Evolutionary conservation across 1,140 invertebrate genomes (phyloP).

Genomic region (Bemisia tabaci): DNA sequence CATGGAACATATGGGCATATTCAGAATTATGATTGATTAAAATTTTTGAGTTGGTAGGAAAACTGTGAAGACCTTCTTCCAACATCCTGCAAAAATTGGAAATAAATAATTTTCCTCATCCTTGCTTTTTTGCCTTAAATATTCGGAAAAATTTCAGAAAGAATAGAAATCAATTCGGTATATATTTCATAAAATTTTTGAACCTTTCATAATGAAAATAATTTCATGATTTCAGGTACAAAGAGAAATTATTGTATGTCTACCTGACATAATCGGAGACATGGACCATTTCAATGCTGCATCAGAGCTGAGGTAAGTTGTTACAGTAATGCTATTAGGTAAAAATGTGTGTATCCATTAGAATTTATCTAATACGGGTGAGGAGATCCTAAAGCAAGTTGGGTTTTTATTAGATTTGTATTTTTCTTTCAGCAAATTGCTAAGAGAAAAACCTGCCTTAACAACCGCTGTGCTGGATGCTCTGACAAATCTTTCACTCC

Average conservation of each 20-base stretch:
- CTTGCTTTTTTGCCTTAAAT: too few relatives aligned
- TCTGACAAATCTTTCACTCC: conserved; percentile 17
- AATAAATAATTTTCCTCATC: too few relatives aligned
- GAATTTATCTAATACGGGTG: too few relatives aligned
- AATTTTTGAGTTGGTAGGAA: neutral
- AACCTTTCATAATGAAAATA: too few relatives aligned
- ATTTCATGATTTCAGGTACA: conserved; percentile 18
- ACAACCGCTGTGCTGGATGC: conserved; percentile 18
- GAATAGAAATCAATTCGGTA: too few relatives aligned
- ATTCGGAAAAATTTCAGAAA: too few relatives aligned
- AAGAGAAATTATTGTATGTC: conserved; percentile 15
- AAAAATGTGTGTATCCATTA: too few relatives aligned
- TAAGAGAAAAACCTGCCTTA: conserved; percentile 16
- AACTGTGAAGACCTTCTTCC: too few relatives aligned
- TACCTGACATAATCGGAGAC: conserved; percentile 17
- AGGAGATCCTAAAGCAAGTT: too few relatives aligned
- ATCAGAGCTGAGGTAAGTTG: conserved; percentile 15
- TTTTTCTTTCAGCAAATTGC: conserved; percentile 16
- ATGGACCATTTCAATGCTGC: conserved; percentile 15
- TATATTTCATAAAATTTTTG: neutral
- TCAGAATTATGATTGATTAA: neutral
- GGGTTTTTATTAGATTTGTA: too few relatives aligned
- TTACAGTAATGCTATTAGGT: neutral
- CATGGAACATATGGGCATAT: neutral
- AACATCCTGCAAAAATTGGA: too few relatives aligned